Percentiles rank a stretch among this genome's conserved stretches.
Evolutionary conservation across 2,888 invertebrate genomes (phyloP).

Genomic region (Acrobasis consociella): DNA sequence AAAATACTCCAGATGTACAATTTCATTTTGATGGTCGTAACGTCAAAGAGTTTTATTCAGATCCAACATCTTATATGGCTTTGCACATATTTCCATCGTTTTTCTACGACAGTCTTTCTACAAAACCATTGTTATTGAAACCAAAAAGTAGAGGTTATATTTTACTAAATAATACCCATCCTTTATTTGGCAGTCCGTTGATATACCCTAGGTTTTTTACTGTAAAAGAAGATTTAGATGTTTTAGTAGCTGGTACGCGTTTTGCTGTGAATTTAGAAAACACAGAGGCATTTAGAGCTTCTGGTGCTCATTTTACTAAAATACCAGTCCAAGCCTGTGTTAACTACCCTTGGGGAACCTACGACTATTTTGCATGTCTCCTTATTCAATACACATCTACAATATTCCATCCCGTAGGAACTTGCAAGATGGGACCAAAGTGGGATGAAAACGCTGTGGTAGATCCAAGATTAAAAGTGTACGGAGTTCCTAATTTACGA

Average conservation of each 20-base stretch:
- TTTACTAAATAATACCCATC: constrained; percentile 86
- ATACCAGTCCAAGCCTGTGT: constrained; percentile 84
- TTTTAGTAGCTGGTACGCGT: constrained; percentile 83
- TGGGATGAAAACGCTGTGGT: constrained; percentile 85
- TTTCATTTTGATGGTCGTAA: constrained; percentile 84
- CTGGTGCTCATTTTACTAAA: constrained; percentile 81
- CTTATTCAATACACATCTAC: constrained; percentile 86
- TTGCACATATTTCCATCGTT: constrained; percentile 79
- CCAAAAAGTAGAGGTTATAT: constrained; percentile 86
- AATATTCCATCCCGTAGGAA: constrained; percentile 87
- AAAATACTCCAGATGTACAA: constrained; percentile 85
- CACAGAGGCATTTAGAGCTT: constrained; percentile 81
- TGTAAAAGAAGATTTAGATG: constrained; percentile 84
- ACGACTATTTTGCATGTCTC: constrained; percentile 86
- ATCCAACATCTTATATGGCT: constrained; percentile 78
- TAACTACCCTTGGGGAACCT: constrained; percentile 80
- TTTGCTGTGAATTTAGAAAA: constrained; percentile 82
- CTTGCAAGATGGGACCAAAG: constrained; percentile 87
- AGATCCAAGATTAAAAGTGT: constrained; percentile 83
- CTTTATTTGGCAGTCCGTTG: constrained; percentile 86
- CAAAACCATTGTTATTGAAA: constrained; percentile 83
- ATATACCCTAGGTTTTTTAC: constrained; percentile 88
- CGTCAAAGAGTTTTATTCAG: constrained; percentile 80
- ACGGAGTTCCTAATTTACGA: constrained; percentile 84
- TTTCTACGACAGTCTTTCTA: constrained; percentile 84